Evolutionary conservation across 1,140 invertebrate genomes (phyloP).

Genomic region (Nebria ingens): DNA sequence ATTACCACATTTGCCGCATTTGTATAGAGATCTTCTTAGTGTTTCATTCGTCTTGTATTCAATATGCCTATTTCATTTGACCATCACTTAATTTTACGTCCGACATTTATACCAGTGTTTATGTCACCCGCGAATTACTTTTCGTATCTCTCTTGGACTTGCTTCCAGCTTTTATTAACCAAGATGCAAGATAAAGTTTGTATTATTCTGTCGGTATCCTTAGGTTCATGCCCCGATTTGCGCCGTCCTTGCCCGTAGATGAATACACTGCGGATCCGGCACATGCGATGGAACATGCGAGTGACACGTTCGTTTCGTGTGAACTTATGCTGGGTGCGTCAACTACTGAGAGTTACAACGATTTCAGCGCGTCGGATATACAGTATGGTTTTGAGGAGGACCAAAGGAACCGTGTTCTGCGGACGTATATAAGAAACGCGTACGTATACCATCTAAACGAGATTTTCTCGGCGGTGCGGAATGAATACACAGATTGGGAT

Average conservation of each 20-base stretch:
- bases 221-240: slow-evolving; percentile 34
- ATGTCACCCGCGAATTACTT: no score
- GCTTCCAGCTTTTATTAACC: no score
- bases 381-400: slow-evolving; percentile 60
- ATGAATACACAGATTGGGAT: slow-evolving; percentile 85
- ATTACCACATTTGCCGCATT: no score
- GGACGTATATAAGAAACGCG: slow-evolving; percentile 74
- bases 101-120: no score
- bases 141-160: no score
- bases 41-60: no score
- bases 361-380: slow-evolving; percentile 57
- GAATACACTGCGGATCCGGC: slow-evolving; percentile 40
- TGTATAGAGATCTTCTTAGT: no score
- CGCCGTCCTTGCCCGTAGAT: slow-evolving; percentile 49
- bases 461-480: slow-evolving; percentile 73
- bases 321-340: slow-evolving; percentile 52
- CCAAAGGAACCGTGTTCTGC: slow-evolving; percentile 51
- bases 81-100: no score
- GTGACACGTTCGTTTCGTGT: slow-evolving; percentile 51
- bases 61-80: no score
- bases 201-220: no score
- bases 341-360: slow-evolving; percentile 57
- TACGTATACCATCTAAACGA: slow-evolving; percentile 76
- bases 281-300: slow-evolving; percentile 45
- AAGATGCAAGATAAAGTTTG: no score